Percentiles rank a stretch among this genome's conserved stretches.
Conservation (phyloP, 2,888 invertebrate genomes). For the Alloplasta piceator region DNA sequence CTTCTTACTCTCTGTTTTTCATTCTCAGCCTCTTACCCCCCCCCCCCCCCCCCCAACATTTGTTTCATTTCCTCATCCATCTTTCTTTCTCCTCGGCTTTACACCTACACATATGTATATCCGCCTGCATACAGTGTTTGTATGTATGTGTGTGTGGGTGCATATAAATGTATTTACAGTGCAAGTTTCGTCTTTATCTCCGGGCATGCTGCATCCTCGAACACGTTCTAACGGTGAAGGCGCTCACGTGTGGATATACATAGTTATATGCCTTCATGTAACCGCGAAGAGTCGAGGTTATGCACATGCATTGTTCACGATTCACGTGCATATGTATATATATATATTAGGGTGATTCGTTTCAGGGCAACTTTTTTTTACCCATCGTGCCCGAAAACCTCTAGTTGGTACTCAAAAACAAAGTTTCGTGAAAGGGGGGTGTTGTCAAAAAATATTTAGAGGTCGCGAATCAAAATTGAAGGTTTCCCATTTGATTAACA, state of each 20-base stretch:
- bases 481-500: too few relatives aligned
- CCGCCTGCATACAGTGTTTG: too few relatives aligned
- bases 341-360: too few relatives aligned
- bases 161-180: conserved; percentile 23
- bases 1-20: conserved; percentile 43
- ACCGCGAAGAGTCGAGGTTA: conserved; percentile 61
- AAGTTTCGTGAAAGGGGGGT: too few relatives aligned
- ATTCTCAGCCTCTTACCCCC: conserved; percentile 11
- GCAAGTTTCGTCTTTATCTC: conserved; percentile 56
- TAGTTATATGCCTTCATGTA: conserved; percentile 36
- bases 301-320: conserved; percentile 66
- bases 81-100: conserved; percentile 28
- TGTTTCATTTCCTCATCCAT: conserved; percentile 18
- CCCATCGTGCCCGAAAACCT: too few relatives aligned
- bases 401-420: too few relatives aligned
- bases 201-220: conserved; percentile 60
- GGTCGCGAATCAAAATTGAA: too few relatives aligned
- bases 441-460: too few relatives aligned
- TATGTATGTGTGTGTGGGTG: neutral
- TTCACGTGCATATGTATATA: conserved; percentile 31
- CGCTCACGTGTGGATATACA: conserved; percentile 52
- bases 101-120: conserved; percentile 40
- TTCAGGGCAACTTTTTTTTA: too few relatives aligned
- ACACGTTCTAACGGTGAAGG: conserved; percentile 72
- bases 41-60: conserved; percentile 4